A percentile compares a stretch with the other conserved stretches of the same genome.
These are phyloP conservation scores for Cyphomyrus plagiostoma DNA, from an alignment of 2,113 vertebrate genomes.

Conservation along the genomic window DNA sequence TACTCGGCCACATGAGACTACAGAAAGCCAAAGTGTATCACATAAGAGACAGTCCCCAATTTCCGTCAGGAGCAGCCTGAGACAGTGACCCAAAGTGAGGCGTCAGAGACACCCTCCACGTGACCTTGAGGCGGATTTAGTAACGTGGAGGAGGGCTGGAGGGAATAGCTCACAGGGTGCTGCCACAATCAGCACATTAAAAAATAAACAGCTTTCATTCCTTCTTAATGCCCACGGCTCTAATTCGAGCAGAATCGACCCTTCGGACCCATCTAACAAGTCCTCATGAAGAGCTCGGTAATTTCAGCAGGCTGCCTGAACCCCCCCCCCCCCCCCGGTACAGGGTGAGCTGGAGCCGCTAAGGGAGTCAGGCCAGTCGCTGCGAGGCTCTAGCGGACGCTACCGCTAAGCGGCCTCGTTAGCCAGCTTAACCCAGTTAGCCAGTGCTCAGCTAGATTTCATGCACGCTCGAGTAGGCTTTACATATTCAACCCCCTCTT, in stretches of 20 bases:
- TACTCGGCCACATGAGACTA: background rate
- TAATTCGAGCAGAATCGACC: background rate
- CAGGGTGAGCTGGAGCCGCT: background rate
- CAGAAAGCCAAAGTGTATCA: background rate
- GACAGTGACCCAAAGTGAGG: background rate
- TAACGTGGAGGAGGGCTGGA: background rate
- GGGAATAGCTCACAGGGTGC: background rate
- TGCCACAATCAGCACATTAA: background rate
- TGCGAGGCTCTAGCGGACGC: background rate
- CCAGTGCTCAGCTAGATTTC: background rate
- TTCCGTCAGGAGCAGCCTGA: background rate
- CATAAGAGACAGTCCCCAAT: background rate
- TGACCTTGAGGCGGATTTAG: background rate
- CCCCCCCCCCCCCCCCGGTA: background rate
- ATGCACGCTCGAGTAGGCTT: background rate
- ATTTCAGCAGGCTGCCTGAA: background rate
- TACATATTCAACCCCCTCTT: background rate
- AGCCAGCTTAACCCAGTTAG: conserved; percentile 12
- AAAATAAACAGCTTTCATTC: background rate
- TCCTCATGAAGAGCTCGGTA: background rate
- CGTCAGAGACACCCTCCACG: background rate
- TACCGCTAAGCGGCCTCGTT: background rate
- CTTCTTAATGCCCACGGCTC: background rate
- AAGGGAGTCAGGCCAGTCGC: background rate
- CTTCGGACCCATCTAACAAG: background rate